Evolutionary conservation across 1,140 invertebrate species (phyloP).

Genomic region (Samia ricini): DNA sequence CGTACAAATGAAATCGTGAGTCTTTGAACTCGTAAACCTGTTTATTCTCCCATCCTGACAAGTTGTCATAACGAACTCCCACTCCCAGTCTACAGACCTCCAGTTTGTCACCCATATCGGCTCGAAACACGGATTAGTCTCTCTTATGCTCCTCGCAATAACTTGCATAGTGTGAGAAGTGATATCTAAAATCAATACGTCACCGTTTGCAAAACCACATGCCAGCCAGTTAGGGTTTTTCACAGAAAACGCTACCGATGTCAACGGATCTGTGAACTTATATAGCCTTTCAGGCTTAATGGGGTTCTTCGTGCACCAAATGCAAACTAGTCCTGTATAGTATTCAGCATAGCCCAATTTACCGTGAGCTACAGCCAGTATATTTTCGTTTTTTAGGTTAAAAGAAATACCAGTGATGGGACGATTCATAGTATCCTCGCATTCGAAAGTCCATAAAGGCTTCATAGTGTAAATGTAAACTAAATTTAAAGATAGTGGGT

Average conservation of each 20-base stretch:
- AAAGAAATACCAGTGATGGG: slow-evolving; percentile 80
- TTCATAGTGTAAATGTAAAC: slow-evolving; percentile 81
- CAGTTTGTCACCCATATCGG: slow-evolving; percentile 83
- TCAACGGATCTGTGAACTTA: slow-evolving; percentile 83
- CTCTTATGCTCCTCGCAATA: slow-evolving; percentile 76
- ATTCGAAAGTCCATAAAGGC: slow-evolving; percentile 81
- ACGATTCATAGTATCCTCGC: slow-evolving; percentile 60
- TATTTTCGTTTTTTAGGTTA: slow-evolving; percentile 81
- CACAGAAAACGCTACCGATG: slow-evolving; percentile 85
- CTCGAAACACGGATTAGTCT: slow-evolving; percentile 79
- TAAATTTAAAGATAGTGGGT: slow-evolving; percentile 80
- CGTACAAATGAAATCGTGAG: slow-evolving; percentile 75
- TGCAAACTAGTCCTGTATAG: slow-evolving; percentile 81
- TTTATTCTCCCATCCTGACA: slow-evolving; percentile 80
- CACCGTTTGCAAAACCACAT: slow-evolving; percentile 88
- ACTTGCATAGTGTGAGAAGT: slow-evolving; percentile 74
- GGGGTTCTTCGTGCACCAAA: slow-evolving; percentile 93
- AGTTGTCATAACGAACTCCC: slow-evolving; percentile 75
- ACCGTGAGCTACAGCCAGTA: slow-evolving; percentile 86
- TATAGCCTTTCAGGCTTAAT: slow-evolving; percentile 87
- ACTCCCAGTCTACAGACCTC: slow-evolving; percentile 67
- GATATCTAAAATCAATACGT: slow-evolving; percentile 85
- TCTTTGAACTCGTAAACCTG: slow-evolving; percentile 75
- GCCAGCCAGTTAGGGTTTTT: slow-evolving; percentile 85
- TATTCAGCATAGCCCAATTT: slow-evolving; percentile 77